These are phyloP conservation scores for Ptychochromis oligacanthus DNA, from an alignment of 2,113 vertebrate genomes.

Conservation along the genomic window DNA sequence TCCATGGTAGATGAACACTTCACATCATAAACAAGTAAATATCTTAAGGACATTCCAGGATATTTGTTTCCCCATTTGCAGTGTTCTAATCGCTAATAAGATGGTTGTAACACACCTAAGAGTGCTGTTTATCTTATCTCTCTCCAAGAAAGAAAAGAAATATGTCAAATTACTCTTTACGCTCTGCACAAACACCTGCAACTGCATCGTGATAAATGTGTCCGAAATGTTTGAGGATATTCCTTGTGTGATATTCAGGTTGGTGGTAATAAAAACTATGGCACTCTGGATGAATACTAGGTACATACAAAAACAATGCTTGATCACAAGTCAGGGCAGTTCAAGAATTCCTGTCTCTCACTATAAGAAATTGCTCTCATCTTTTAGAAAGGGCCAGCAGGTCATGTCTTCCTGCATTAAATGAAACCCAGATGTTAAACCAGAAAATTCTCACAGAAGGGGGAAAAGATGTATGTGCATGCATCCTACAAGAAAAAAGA, in stretches of 20 bases:
- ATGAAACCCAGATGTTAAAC: conserved; percentile 58
- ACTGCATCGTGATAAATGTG: not conserved
- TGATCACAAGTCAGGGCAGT: not conserved
- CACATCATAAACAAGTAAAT: not conserved
- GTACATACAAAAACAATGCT: not conserved
- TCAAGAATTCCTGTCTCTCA: not conserved
- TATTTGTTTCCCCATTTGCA: not conserved
- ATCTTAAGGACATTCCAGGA: not conserved
- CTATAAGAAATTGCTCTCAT: conserved; percentile 2
- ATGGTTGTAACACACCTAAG: not conserved
- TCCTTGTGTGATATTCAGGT: not conserved
- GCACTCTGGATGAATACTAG: not conserved
- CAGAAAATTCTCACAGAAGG: conserved; percentile 25
- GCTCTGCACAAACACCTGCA: not conserved
- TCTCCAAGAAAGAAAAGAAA: not conserved
- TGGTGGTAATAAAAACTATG: not conserved
- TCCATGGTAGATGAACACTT: not conserved
- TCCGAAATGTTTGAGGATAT: not conserved
- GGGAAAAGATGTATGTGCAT: not conserved
- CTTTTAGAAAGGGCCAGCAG: not conserved
- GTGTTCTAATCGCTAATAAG: not conserved
- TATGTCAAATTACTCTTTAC: not conserved
- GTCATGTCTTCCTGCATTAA: conserved; percentile 16
- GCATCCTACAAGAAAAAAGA: not conserved
- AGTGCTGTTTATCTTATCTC: not conserved